These are phyloP conservation scores for Parnassius glacialis DNA, from an alignment of 2,888 invertebrate species.

Conservation along the genomic window DNA sequence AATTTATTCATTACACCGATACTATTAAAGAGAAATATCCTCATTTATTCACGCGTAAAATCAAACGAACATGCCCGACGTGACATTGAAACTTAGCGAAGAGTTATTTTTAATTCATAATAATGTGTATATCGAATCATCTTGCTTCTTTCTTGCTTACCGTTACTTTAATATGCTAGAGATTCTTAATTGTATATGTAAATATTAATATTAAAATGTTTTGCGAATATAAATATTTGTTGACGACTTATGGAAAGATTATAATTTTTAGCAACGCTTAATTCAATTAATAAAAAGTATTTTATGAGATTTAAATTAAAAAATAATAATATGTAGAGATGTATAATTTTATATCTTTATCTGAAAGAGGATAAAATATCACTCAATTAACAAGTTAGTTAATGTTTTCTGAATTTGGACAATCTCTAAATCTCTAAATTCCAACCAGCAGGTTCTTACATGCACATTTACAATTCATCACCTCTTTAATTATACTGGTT, in stretches of 20 bases:
- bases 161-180: neutral
- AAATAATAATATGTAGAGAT: no score
- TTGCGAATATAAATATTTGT: neutral
- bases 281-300: neutral
- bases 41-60: constrained; percentile 40
- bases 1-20: constrained; percentile 46
- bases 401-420: no score
- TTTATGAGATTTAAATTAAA: neutral
- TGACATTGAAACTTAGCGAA: constrained; percentile 3
- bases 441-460: no score
- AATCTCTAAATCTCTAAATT: no score
- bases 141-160: neutral
- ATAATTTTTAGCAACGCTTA: neutral
- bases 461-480: no score
- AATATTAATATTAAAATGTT: neutral
- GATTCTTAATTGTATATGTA: neutral
- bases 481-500: no score
- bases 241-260: neutral
- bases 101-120: neutral
- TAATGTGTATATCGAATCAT: no score
- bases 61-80: constrained; percentile 29
- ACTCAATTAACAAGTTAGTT: no score
- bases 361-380: no score
- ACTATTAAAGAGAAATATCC: constrained; percentile 57
- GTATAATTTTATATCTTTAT: no score